A percentile compares a stretch with the other conserved stretches of the same genome.
phyloP scores from a whole-genome alignment of 2,888 invertebrate genomes.

The Euproctis similis region DNA sequence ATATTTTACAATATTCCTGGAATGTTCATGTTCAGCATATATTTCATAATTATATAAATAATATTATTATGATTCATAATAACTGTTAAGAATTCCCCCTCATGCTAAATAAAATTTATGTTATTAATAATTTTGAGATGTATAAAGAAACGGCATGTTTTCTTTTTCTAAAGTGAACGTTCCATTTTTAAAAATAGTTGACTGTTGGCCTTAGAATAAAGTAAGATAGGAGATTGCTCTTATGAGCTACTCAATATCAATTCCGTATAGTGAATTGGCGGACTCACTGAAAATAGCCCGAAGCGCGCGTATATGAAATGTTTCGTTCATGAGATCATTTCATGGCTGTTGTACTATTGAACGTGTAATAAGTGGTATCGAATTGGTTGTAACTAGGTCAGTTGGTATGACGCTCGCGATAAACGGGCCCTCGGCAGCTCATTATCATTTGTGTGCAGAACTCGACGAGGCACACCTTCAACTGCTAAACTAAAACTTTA shows the following conservation, averaged over 20 bases:
- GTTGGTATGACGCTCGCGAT: slow-evolving; percentile 67
- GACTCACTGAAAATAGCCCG: slow-evolving; percentile 35
- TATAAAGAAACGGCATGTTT: too few species aligned
- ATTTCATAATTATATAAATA: too few species aligned
- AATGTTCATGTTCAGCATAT: too few species aligned
- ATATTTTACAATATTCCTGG: too few species aligned
- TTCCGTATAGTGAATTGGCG: slow-evolving; percentile 26
- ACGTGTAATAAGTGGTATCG: slow-evolving; percentile 55
- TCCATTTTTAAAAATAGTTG: too few species aligned
- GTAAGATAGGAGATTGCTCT: slow-evolving; percentile 30
- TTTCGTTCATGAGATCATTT: slow-evolving; percentile 44
- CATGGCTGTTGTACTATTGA: slow-evolving; percentile 19
- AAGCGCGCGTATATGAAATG: slow-evolving; percentile 39
- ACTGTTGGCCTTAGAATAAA: slow-evolving; percentile 33
- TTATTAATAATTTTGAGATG: too few species aligned
- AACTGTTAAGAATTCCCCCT: too few species aligned
- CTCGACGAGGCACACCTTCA: slow-evolving; percentile 13
- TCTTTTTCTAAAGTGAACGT: too few species aligned
- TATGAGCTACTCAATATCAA: slow-evolving; percentile 33
- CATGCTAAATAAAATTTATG: too few species aligned
- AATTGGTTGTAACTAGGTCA: slow-evolving; percentile 66
- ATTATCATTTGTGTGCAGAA: slow-evolving; percentile 64
- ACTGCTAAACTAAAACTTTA: too few species aligned
- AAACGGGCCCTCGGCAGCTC: slow-evolving; percentile 63
- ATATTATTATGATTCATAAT: too few species aligned